Evolutionary conservation across 1,140 invertebrate genomes (phyloP).

Genomic region (Gonatopus flavifemur): DNA sequence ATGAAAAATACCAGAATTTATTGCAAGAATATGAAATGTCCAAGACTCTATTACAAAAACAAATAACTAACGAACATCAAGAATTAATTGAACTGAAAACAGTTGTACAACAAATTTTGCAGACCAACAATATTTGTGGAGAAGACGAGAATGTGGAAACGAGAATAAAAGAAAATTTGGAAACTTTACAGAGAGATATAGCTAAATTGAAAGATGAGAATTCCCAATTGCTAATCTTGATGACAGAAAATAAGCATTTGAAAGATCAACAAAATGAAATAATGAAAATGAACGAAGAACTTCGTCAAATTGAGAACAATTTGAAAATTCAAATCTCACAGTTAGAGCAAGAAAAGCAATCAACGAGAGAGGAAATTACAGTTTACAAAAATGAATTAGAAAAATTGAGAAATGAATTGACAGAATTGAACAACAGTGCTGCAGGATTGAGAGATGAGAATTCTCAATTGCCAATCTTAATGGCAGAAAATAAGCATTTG

Average conservation of each 20-base stretch:
- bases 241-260: constrained; percentile 33
- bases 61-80: constrained; percentile 24
- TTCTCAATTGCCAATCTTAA: constrained; percentile 28
- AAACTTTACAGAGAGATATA: constrained; percentile 16
- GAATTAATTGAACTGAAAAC: constrained; percentile 19
- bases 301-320: constrained; percentile 25
- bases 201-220: constrained; percentile 27
- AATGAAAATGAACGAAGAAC: constrained; percentile 33
- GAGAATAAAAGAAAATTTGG: constrained; percentile 18
- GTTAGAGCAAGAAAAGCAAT: no score
- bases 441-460: constrained; percentile 4
- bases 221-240: constrained; percentile 35
- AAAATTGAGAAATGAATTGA: no score
- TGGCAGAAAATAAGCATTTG: constrained; percentile 25
- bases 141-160: constrained; percentile 23
- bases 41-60: constrained; percentile 23
- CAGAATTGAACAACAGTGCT: constrained; percentile 3
- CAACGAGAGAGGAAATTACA: no score
- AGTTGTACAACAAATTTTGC: constrained; percentile 17
- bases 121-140: constrained; percentile 30
- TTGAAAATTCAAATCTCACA: constrained; percentile 15
- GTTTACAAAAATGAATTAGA: constrained; percentile 14
- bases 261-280: constrained; percentile 38
- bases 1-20: constrained; percentile 18
- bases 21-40: constrained; percentile 21